Conservation (phyloP, 1,140 invertebrate species). For the Helicoverpa armigera region DNA sequence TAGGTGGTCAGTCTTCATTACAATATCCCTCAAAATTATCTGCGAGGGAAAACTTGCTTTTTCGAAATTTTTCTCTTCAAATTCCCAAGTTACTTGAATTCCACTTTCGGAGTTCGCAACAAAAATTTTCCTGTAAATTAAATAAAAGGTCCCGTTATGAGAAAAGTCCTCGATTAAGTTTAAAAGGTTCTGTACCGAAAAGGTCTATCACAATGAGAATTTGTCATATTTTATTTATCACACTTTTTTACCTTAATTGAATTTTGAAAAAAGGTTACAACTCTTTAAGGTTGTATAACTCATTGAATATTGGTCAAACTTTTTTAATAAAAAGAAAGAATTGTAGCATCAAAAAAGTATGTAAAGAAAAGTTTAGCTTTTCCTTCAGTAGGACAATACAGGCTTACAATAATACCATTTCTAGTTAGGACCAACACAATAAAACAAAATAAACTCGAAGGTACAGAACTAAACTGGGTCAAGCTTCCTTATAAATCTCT, state of each 20-base stretch:
- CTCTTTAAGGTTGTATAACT: not conserved
- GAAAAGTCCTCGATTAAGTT: conserved; percentile 27
- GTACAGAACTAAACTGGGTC: no score
- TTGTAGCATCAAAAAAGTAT: no score
- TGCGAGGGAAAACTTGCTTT: conserved; percentile 23
- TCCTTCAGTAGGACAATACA: no score
- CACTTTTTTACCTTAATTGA: not conserved
- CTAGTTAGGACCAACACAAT: no score
- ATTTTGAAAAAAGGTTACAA: not conserved
- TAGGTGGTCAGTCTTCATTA: conserved; percentile 32
- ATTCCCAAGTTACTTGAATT: conserved; percentile 19
- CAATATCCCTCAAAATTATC: conserved; percentile 20
- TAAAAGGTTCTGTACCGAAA: not conserved
- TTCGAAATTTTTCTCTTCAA: conserved; percentile 17
- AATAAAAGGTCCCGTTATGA: conserved; percentile 22
- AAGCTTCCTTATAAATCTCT: not conserved
- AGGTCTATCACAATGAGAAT: not conserved
- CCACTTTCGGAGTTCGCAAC: not conserved
- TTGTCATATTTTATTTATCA: conserved; percentile 3
- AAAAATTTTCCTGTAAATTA: conserved; percentile 42
- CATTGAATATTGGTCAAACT: no score
- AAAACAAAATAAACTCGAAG: no score
- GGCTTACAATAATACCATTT: no score
- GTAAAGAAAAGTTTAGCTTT: no score
- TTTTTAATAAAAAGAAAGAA: not conserved